phyloP scores from a whole-genome alignment of 2,888 invertebrate genomes.

The Proisotoma minuta region DNA sequence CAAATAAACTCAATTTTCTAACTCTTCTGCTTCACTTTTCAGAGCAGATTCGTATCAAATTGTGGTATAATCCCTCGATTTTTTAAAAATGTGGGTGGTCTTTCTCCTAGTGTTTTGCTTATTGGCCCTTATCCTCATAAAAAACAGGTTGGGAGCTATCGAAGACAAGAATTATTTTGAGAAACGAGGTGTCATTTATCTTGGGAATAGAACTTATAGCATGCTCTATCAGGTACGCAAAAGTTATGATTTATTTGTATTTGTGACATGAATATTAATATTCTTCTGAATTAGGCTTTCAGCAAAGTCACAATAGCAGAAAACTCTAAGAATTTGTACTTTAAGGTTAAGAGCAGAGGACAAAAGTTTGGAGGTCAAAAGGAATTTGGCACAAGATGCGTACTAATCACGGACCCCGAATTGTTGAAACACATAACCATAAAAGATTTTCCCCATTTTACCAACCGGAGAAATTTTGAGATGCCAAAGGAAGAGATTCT shows the following conservation, averaged over 20 bases:
- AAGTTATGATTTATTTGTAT: too few relatives aligned
- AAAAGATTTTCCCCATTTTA: conserved; percentile 35
- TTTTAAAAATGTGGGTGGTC: neutral
- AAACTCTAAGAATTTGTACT: neutral
- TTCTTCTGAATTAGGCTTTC: too few relatives aligned
- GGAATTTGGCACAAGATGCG: neutral
- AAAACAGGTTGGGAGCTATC: neutral
- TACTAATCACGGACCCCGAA: conserved; percentile 22
- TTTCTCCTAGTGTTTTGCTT: neutral
- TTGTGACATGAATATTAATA: too few relatives aligned
- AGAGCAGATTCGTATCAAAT: too few relatives aligned
- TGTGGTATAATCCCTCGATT: too few relatives aligned
- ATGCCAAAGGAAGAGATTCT: neutral
- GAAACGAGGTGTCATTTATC: neutral
- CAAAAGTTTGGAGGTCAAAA: neutral
- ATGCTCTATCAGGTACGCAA: neutral
- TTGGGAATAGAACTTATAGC: neutral
- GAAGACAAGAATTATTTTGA: neutral
- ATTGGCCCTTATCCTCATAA: neutral
- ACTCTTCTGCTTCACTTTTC: too few relatives aligned
- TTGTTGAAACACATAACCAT: conserved; percentile 20
- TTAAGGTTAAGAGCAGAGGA: neutral
- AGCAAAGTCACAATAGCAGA: neutral
- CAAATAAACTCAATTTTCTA: too few relatives aligned
- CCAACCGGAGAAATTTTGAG: conserved; percentile 13